Base-by-base conservation (phyloP, 2,888 invertebrate genomes). In the Drosophila hamatofila region DNA sequence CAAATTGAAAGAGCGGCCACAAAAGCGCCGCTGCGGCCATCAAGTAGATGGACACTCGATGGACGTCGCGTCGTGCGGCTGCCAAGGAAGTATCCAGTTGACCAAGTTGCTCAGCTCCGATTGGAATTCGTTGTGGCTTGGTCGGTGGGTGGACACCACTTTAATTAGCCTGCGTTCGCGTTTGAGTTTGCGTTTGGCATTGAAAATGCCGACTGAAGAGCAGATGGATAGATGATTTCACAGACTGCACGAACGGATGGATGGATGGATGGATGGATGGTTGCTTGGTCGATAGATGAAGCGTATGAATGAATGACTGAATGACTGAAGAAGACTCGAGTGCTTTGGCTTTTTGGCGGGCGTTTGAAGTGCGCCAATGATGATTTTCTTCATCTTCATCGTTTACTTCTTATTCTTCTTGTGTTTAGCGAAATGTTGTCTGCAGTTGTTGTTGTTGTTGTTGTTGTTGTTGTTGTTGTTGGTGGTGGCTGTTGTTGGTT, bases 81-180 rank as follows among this genome's bases (percentile, higher is more conserved):
- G 12, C 11, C 11, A 27, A 44, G 23, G 25, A 33, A 25, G 52
- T 3, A 21, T 33, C n/a, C 16, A 46, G 44, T 55, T 75, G 87
- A 67, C 72, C 83, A 83, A 72, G 81, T 33, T 62, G 60, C 48
- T 39, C 61, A 58, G 51, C 46, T 65, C 44, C 35, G 57, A 35
- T 12, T 57, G 57, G 55, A 30, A 55, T 21, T 27, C 39, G 56
- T 1, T 33, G 30, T 23, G 58, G 46, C 61, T 48, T 48, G 46
- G 54, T 54, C 62, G 73, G 89, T 89, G 89, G 86, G 86, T 89
- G 90, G 90, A 90, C 83, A 88, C 89, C 79, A 88, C 85, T 89
- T 86, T 90, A 86, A 86, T 90, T 89, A 90, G 90, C 90, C 86
- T 61, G 75, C 69, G 82, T 62, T 63, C 61, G 63, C 66, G 52